Evolutionary conservation across 1,140 invertebrate genomes (phyloP).

Genomic region (Hesperophylax magnus): DNA sequence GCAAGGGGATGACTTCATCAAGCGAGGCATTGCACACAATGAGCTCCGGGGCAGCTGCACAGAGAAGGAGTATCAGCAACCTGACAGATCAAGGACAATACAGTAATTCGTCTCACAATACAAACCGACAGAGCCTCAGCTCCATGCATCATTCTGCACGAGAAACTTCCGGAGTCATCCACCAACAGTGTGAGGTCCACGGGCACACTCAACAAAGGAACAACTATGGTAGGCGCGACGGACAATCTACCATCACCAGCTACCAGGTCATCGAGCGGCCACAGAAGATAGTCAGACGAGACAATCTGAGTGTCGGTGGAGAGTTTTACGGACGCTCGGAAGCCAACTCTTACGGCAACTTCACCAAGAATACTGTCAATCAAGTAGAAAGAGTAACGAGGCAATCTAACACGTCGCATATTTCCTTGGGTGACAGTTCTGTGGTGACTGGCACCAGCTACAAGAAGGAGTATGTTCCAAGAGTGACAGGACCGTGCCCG

Average conservation of each 20-base stretch:
- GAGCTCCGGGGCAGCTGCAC: constrained; percentile 82
- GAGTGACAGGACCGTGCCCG: constrained; percentile 82
- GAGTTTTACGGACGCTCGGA: constrained; percentile 80
- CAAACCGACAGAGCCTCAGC: constrained; percentile 81
- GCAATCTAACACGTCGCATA: constrained; percentile 79
- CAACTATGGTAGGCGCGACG: constrained; percentile 64
- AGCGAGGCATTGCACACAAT: constrained; percentile 76
- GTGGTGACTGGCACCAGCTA: constrained; percentile 75
- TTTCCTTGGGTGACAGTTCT: constrained; percentile 77
- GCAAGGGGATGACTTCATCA: constrained; percentile 75
- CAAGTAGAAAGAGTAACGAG: constrained; percentile 70
- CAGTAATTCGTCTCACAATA: constrained; percentile 75
- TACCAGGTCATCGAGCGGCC: constrained; percentile 68
- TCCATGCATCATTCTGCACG: constrained; percentile 78
- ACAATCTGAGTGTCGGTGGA: constrained; percentile 79
- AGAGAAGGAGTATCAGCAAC: constrained; percentile 84
- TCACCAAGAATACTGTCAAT: constrained; percentile 69
- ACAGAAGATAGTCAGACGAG: constrained; percentile 71
- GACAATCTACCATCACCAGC: constrained; percentile 62
- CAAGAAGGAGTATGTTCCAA: constrained; percentile 81
- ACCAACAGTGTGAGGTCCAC: constrained; percentile 66
- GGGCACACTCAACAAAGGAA: constrained; percentile 60
- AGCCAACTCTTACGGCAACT: constrained; percentile 77
- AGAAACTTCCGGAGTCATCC: constrained; percentile 68
- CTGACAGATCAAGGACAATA: constrained; percentile 80